Conservation (phyloP, 2,797 vertebrate species). For the Cryptoblepharus egeriae region DNA sequence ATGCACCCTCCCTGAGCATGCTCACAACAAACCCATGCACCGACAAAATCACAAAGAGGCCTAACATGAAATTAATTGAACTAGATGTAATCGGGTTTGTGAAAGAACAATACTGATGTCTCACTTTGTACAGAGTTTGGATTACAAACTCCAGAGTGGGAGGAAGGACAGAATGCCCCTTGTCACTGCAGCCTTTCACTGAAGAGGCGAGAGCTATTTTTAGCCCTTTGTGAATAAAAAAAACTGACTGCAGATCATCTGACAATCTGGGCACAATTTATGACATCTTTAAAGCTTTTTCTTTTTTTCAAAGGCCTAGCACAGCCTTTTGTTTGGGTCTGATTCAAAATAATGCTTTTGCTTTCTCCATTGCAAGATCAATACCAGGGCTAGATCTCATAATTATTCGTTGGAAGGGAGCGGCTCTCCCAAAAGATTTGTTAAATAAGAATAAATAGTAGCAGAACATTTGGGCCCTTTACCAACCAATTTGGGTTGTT, state of each 20-base stretch:
- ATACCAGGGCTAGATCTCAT: too few relatives aligned
- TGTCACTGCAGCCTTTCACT: not conserved
- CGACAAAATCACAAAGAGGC: conserved; percentile 43
- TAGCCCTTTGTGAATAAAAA: conserved; percentile 8
- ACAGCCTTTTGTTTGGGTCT: conserved; percentile 10
- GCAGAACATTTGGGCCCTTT: not conserved
- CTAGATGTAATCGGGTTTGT: conserved; percentile 51
- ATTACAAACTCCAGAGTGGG: conserved; percentile 32
- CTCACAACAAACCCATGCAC: conserved; percentile 24
- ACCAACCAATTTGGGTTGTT: too few relatives aligned
- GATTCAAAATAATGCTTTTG: not conserved
- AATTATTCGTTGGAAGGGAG: not conserved
- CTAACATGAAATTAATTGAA: conserved; percentile 67
- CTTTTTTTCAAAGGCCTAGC: not conserved
- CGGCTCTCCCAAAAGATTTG: not conserved
- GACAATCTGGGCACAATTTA: not conserved
- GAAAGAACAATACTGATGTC: conserved; percentile 27
- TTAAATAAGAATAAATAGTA: conserved; percentile 2
- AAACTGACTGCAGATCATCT: not conserved
- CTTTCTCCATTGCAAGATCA: not conserved
- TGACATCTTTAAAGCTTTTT: not conserved
- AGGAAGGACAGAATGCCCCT: not conserved
- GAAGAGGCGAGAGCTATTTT: not conserved
- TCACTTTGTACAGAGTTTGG: conserved; percentile 55
- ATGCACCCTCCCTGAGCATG: conserved; percentile 1